Conservation (phyloP, 2,888 invertebrate genomes). For the Hipparchia sbordonii region DNA sequence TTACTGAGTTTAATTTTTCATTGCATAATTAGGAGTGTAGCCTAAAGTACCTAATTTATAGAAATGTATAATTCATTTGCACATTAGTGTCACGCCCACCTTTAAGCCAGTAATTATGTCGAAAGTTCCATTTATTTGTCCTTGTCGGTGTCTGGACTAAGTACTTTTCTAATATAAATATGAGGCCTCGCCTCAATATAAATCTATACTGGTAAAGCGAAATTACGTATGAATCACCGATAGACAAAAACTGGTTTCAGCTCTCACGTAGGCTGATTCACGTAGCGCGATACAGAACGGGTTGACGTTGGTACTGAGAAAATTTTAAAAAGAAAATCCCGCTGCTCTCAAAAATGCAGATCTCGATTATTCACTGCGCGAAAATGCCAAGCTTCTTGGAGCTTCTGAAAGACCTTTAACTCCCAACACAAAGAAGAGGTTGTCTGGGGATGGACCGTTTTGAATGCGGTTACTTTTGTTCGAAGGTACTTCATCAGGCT, state of each 20-base stretch:
- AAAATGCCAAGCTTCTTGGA: not conserved
- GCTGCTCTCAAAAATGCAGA: constrained; percentile 10
- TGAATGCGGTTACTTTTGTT: no score
- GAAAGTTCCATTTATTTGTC: constrained; percentile 23
- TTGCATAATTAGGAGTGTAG: not conserved
- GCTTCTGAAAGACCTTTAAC: constrained; percentile 1
- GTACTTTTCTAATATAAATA: constrained; percentile 31
- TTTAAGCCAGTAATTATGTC: not conserved
- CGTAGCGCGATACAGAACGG: constrained; percentile 44
- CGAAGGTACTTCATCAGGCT: no score
- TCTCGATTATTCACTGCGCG: constrained; percentile 3
- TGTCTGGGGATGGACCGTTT: no score
- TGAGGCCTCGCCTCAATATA: constrained; percentile 39
- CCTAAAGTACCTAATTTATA: constrained; percentile 4
- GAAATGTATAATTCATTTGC: not conserved
- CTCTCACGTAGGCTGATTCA: constrained; percentile 51
- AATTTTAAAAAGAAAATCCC: constrained; percentile 40
- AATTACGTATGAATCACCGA: constrained; percentile 52
- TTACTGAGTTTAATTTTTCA: not conserved
- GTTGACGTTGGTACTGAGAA: constrained; percentile 42
- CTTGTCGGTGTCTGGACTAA: constrained; percentile 11
- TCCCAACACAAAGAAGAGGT: no score
- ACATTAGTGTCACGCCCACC: not conserved
- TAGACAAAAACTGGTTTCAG: constrained; percentile 62
- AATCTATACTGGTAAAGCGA: constrained; percentile 38